These are phyloP conservation scores for Drosophila barbarae DNA, from an alignment of 2,888 invertebrate genomes.

Conservation along the genomic window DNA sequence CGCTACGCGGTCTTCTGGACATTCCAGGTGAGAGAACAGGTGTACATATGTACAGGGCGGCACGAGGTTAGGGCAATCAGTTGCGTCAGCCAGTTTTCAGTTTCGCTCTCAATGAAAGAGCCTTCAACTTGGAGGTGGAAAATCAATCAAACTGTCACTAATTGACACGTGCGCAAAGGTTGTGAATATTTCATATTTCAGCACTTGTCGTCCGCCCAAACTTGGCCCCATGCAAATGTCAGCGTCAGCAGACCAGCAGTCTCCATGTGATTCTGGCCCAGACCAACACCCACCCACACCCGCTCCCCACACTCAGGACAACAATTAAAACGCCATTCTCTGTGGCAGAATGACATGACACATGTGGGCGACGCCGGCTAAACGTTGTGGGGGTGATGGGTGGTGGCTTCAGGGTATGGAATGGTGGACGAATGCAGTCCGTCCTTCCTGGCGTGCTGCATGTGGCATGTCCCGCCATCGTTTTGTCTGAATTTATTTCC, in stretches of 20 bases:
- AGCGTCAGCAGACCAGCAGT: slow-evolving; percentile 5
- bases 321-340: slow-evolving; percentile 42
- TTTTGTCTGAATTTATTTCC: slow-evolving; percentile 49
- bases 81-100: slow-evolving; percentile 39
- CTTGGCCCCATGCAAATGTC: slow-evolving; percentile 29
- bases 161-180: slow-evolving; percentile 46
- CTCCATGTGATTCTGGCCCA: slow-evolving; percentile 8
- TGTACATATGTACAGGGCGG: neutral
- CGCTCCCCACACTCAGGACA: slow-evolving; percentile 2
- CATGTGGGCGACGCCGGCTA: slow-evolving; percentile 41
- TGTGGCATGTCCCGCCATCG: slow-evolving; percentile 44
- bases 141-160: slow-evolving; percentile 55
- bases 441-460: slow-evolving; percentile 40
- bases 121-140: slow-evolving; percentile 43
- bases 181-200: slow-evolving; percentile 61
- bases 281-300: slow-evolving; percentile 1
- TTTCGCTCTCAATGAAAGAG: slow-evolving; percentile 37
- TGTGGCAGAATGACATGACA: slow-evolving; percentile 39
- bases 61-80: slow-evolving; percentile 1
- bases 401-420: neutral
- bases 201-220: slow-evolving; percentile 41
- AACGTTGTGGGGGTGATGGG: slow-evolving; percentile 22
- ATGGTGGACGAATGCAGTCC: slow-evolving; percentile 4
- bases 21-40: slow-evolving; percentile 85
- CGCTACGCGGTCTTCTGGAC: slow-evolving; percentile 96